Conservation (phyloP, 53 echinoderm and acorn worm genomes). For the Astropecten irregularis region DNA sequence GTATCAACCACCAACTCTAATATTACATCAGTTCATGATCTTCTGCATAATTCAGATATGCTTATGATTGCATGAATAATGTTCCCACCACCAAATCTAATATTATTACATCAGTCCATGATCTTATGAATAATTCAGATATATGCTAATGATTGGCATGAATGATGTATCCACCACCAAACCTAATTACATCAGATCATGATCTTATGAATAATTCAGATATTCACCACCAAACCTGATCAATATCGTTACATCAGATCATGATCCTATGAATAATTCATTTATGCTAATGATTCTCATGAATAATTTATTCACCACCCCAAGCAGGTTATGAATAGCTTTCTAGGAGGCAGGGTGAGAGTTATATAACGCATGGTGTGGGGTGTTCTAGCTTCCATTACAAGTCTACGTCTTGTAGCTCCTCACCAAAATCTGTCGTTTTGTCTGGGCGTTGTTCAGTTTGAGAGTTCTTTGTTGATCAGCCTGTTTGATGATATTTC, state of each 20-base stretch:
- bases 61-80: too few relatives aligned
- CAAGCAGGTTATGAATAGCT: slow-evolving; percentile 50
- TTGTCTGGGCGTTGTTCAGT: too few relatives aligned
- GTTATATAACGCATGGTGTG: slow-evolving; percentile 11
- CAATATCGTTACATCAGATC: too few relatives aligned
- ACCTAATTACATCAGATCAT: not conserved
- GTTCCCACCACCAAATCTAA: too few relatives aligned
- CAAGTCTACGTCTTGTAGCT: not conserved
- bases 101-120: too few relatives aligned
- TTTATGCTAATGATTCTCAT: slow-evolving; percentile 23
- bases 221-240: too few relatives aligned
- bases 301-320: slow-evolving; percentile 17
- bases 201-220: not conserved
- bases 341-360: slow-evolving; percentile 49
- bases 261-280: slow-evolving; percentile 1
- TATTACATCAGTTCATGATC: not conserved
- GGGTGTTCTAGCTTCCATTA: not conserved
- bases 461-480: too few relatives aligned
- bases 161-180: not conserved
- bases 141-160: not conserved
- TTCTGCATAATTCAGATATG: not conserved
- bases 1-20: not conserved
- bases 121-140: not conserved
- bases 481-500: too few relatives aligned
- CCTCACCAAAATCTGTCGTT: too few relatives aligned